Base-by-base conservation (phyloP, 2,113 vertebrate species). In the Mormoops blainvillei region DNA sequence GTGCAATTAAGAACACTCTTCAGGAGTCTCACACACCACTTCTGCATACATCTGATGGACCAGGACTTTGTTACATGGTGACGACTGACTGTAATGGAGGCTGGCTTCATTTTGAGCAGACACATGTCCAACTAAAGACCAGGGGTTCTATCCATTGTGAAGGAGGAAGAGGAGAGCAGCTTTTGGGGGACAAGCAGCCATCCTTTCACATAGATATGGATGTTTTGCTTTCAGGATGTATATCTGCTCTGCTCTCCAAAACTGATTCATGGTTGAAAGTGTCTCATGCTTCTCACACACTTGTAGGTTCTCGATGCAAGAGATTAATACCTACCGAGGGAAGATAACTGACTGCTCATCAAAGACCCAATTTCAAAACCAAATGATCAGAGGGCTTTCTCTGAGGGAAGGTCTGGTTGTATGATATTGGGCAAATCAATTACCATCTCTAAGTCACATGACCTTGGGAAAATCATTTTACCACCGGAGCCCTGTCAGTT, bases 341-440 rank as follows among this genome's bases (percentile, higher is more conserved):
- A 71, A 82, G 10, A 91, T 18, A 88, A 82, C 16, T 65, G 70
- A 6, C 63, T 80, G 5, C 67, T 82, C 41, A 2, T n/a, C 52
- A 84, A 86, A 90, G 43, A 86, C n/a, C 28, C n/a, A 26, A 3
- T 52, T 94, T 86, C 74, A 90, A 91, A 94, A 68, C 56, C 20
- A 48, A 61, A 84, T 50, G 3, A 12, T 45, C 38, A 56, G 33
- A 22, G 18, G 28, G 11, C 48, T 70, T 92, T 56, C 38, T 76
- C 36, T 70, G 12, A 14, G 15, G 31, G 3, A 76, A 58, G 74
- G 9, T 76, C 36, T 26, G 43, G 5, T 24, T 63, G 4, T 36
- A 7, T 31, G 28, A 73, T 52, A 45, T 58, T 45, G 24, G 8
- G 26, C 43, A 91, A 74, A 41, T 81, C 77, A 91, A 45, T 81